These are phyloP conservation scores for Galeruca laticollis DNA, from an alignment of 2,888 invertebrate genomes.

Conservation along the genomic window DNA sequence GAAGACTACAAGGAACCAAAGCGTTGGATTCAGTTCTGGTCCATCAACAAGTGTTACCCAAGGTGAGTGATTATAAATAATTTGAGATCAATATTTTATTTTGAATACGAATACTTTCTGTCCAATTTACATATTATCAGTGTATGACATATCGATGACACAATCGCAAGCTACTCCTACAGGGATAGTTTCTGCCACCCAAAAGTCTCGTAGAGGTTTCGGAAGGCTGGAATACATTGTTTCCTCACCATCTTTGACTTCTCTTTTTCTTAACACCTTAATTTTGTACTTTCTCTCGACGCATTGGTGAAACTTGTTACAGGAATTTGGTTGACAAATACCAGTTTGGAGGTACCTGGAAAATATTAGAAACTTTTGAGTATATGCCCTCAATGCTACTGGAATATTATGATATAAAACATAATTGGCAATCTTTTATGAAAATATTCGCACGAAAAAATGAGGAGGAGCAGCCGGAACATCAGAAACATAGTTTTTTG, in stretches of 20 bases:
- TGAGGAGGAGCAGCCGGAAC: no score
- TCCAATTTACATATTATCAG: constrained; percentile 17
- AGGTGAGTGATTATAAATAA: constrained; percentile 65
- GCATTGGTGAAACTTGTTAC: constrained; percentile 57
- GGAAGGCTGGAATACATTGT: constrained; percentile 53
- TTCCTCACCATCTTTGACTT: constrained; percentile 41
- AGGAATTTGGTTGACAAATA: constrained; percentile 59
- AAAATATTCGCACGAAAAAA: no score
- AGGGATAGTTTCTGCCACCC: constrained; percentile 58
- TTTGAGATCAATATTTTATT: neutral
- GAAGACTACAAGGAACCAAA: constrained; percentile 73
- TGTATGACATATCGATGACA: constrained; percentile 35
- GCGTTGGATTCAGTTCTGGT: constrained; percentile 74
- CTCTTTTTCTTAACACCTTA: constrained; percentile 57
- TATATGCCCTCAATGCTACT: no score
- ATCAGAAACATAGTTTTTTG: no score
- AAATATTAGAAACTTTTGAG: constrained; percentile 20
- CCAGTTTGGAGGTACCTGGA: constrained; percentile 59
- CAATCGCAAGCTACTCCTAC: constrained; percentile 66
- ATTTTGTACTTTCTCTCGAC: constrained; percentile 59
- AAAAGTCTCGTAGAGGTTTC: constrained; percentile 58
- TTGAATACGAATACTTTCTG: neutral
- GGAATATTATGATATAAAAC: neutral
- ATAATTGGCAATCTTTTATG: no score
- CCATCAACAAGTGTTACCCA: constrained; percentile 73